Evolutionary conservation across 2,888 invertebrate species (phyloP), one percentile per base, ranked within the genome.

Genomic region (Halictus ligatus): DNA sequence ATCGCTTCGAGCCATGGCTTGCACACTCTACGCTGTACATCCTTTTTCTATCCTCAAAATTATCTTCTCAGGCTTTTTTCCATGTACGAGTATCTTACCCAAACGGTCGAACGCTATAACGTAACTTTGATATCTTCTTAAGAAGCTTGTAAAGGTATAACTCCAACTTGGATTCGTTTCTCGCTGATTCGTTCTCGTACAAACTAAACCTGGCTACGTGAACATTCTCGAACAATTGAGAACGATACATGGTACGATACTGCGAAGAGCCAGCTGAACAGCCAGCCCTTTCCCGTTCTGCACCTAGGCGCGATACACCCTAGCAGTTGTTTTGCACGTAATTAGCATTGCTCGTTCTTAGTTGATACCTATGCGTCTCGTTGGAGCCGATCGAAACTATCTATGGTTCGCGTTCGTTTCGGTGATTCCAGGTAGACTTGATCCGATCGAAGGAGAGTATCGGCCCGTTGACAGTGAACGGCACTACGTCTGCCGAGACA

Each of bases 401-500:
- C 3, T 50, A 72, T 54, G 46, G 43, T 77, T n/a, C 78, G 46
- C 21, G 21, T 35, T 80, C 80, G n/a, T 64, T 80, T 80, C 75
- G 5, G 72, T 89, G 69, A 86, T 94, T 94, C 72, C 93, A 94
- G 94, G 94, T 95, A 86, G 94, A 94, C 90, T 91, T 94, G 88
- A 94, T 95, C 88, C 93, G 94, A 89, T 94, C 94, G 88, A 95
- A 94, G 93, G 94, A 94, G 71, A 90, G 91, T 86, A 91, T 92
- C 87, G 91, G 92, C 89, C 92, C 94, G 83, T 91, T 92, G 88
- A 94, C 94, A 89, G 91, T 90, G 48, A 94, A 94, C 91, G 94
- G 94, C 88, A 94, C 94, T 91, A 93, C 94, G 86, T 94, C 94
- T 74, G 94, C 94, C 83, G 94, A 95, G 89, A 95, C 94, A 74